Evolutionary conservation across 2,797 vertebrate species (phyloP), one percentile per base, ranked within the genome.

Genomic region (Pachyuromys duprasi): DNA sequence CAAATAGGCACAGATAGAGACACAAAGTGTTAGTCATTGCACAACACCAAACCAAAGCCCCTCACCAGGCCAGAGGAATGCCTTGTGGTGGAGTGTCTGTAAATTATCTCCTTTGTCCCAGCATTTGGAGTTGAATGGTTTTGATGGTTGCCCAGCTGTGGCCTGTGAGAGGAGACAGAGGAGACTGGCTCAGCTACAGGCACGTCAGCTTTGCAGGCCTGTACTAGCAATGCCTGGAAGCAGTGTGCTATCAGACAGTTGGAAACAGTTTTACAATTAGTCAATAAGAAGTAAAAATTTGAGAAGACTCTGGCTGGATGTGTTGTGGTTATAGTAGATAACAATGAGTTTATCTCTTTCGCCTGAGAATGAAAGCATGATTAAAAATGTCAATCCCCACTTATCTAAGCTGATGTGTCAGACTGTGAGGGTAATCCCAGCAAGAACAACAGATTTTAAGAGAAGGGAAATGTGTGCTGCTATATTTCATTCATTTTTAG

Each of bases 331-430:
- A 79, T 76, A 87, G 65, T 18, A 89, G 81, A 80, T 72, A 95
- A 15, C 49, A 57, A 22, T 78, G 42, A 94, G 14, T 88, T 94
- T 94, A 49, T 14, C 13, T 89, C 72, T 72, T 76, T 96, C 81
- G 82, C 5, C n/a, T 42, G 69, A 60, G 84, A 82, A 78, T 87
- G 20, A 91, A 89, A 86, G 83, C 45, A 72, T 53, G 36, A 92
- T 53, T 9, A 3, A 65, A 82, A 92, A 55, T 72, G 70, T 60
- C 24, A 78, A 5, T 86, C 14, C 1, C 15, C 80, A 15, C 80
- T 94, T 94, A 78, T 81, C 39, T 14, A 86, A 92, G 65, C 45
- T 95, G 86, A 94, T 75, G 3, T 90, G 87, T 80, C 74, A 79
- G 78, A 72, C 14, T 42, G 8, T 17, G 28, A 91, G 13, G 82